phyloP scores from a whole-genome alignment of 2,113 vertebrate genomes.

The Rhagologus leucostigma region DNA sequence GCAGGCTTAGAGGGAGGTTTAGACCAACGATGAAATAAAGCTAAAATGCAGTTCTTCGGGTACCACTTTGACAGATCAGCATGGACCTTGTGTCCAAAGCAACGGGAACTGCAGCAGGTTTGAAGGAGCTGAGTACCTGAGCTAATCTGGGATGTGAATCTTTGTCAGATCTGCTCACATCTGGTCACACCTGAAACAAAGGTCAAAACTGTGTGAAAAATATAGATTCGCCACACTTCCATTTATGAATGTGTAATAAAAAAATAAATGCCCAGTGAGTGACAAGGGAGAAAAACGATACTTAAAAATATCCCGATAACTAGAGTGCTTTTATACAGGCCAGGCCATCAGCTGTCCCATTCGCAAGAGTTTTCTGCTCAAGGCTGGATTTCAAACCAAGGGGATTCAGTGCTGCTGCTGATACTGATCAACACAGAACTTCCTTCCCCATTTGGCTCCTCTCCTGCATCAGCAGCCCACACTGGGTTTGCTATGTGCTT shows the following conservation, averaged over 20 bases:
- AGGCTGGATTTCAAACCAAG: not conserved
- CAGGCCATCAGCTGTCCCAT: not conserved
- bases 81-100: not conserved
- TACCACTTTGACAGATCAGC: not conserved
- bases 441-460: not conserved
- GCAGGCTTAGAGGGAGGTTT: not conserved
- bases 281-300: constrained; percentile 10
- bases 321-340: not conserved
- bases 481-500: not conserved
- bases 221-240: constrained; percentile 5
- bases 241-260: constrained; percentile 59
- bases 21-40: not conserved
- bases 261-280: constrained; percentile 17
- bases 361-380: not conserved
- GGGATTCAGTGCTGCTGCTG: not conserved
- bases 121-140: not conserved
- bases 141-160: not conserved
- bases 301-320: constrained; percentile 15
- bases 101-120: not conserved
- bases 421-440: not conserved
- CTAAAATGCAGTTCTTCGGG: not conserved
- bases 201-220: not conserved
- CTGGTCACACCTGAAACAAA: not conserved
- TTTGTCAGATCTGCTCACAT: not conserved
- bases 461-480: not conserved